Base-by-base conservation (phyloP, 2,888 invertebrate genomes). In the Chelonus formosanus region DNA sequence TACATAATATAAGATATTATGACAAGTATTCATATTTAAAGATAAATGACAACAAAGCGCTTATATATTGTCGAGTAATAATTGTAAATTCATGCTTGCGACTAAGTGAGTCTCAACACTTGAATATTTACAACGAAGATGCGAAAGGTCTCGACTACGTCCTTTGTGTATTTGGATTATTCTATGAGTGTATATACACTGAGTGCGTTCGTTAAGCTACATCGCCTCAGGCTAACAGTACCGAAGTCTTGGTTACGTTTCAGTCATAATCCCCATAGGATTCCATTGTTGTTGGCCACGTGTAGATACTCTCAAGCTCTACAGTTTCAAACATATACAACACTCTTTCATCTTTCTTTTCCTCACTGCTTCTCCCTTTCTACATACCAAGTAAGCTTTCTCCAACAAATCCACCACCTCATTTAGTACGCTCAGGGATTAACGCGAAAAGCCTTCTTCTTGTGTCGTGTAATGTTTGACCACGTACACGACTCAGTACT, bases 391-490 rank as follows among this genome's bases (percentile, higher is more conserved):
- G 75, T 81, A 82, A 84, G 83, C 82, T 82, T 81, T 83, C 80
- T 81, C 77, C 79, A 79, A 82, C 84, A 84, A 84, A 83, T 83
- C 84, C 84, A 83, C 82, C 82, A 78, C 77, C 84, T 83, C 83
- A 81, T 84, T 83, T 82, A 81, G 78, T 75, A 75, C 76, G 77
- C 78, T 74, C 69, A 67, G 70, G 79, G 82, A 82, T 83, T 83
- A 82, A 76, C 72, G 68, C 57, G 73, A 70, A 82, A 78, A 80
- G 79, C 80, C 78, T 76, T 75, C 77, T 78, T 78, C 79, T 80
- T 78, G 77, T 78, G 76, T 78, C 75, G 75, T 70, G 75, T 73
- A 76, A 78, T 77, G 74, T 77, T 79, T 79, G 80, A 80, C 82
- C 81, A 76, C 80, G 80, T 79, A 78, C 75, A 74, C 71, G 69